These are phyloP conservation scores for Thamnaconus septentrionalis DNA, from an alignment of 2,113 vertebrate genomes.

Conservation along the genomic window DNA sequence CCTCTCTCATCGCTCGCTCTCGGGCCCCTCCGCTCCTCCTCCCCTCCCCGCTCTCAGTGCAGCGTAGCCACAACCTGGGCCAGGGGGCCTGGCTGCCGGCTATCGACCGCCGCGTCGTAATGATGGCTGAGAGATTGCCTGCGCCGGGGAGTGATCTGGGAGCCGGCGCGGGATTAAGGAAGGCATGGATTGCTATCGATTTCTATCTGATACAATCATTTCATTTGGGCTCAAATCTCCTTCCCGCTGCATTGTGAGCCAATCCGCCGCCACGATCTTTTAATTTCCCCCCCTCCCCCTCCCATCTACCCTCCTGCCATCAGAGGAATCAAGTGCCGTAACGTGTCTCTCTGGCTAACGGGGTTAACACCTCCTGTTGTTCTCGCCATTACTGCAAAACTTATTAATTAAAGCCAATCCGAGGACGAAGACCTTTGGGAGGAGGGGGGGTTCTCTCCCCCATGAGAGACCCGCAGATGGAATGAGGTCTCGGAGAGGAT, in stretches of 20 bases:
- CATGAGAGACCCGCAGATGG: conserved; percentile 45
- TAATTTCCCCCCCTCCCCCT: conserved; percentile 58
- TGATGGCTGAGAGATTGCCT: conserved; percentile 79
- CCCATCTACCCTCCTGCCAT: conserved; percentile 15
- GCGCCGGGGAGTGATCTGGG: conserved; percentile 71
- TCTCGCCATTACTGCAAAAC: conserved; percentile 66
- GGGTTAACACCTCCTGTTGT: conserved; percentile 74
- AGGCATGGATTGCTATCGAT: conserved; percentile 81
- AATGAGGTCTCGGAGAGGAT: conserved; percentile 62
- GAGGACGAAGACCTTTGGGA: conserved; percentile 39
- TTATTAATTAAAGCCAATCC: conserved; percentile 72
- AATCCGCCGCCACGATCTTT: conserved; percentile 70
- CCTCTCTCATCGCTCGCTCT: conserved; percentile 43
- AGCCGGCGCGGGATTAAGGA: conserved; percentile 76
- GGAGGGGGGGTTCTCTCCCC: conserved; percentile 10
- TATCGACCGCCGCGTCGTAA: conserved; percentile 73
- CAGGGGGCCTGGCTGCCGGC: conserved; percentile 44
- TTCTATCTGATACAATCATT: conserved; percentile 84
- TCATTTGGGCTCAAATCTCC: conserved; percentile 77
- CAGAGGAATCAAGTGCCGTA: conserved; percentile 42
- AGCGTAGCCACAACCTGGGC: conserved; percentile 64
- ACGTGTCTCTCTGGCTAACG: conserved; percentile 61
- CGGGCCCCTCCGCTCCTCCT: conserved; percentile 30
- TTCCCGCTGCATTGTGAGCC: conserved; percentile 66
- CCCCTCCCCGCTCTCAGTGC: conserved; percentile 41